Percentiles rank a stretch among this genome's conserved stretches.
Evolutionary conservation across 2,888 invertebrate genomes (phyloP).

Genomic region (Brachyopa scutellaris): DNA sequence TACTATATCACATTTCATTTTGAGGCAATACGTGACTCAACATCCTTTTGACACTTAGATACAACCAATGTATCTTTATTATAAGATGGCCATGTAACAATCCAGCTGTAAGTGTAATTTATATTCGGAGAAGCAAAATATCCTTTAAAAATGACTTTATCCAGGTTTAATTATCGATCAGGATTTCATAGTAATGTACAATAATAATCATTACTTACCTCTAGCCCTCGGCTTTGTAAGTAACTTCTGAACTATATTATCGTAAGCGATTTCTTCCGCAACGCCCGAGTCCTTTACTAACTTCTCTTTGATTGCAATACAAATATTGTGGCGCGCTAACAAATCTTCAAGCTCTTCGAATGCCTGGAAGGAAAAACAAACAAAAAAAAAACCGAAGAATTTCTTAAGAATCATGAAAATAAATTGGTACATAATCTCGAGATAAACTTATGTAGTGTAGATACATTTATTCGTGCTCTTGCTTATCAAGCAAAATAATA

Average conservation of each 20-base stretch:
- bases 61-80: too few relatives aligned
- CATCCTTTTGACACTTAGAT: too few relatives aligned
- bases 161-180: not conserved
- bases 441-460: too few relatives aligned
- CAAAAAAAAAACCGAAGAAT: not conserved
- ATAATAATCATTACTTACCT: slow-evolving; percentile 85
- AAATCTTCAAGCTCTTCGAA: slow-evolving; percentile 96
- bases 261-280: slow-evolving; percentile 93
- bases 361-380: slow-evolving; percentile 85
- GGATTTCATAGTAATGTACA: slow-evolving; percentile 1
- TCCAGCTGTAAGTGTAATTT: too few relatives aligned
- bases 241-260: slow-evolving; percentile 92
- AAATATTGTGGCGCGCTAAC: slow-evolving; percentile 91
- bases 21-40: too few relatives aligned
- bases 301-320: slow-evolving; percentile 97
- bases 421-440: slow-evolving; percentile 25
- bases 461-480: not conserved
- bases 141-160: too few relatives aligned
- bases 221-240: slow-evolving; percentile 93
- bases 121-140: too few relatives aligned
- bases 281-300: slow-evolving; percentile 97
- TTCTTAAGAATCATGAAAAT: slow-evolving; percentile 9
- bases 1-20: too few relatives aligned
- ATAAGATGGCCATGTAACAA: too few relatives aligned
- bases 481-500: not conserved